Evolutionary conservation across 2,888 invertebrate species (phyloP).

Genomic region (Conops quadrifasciatus): DNA sequence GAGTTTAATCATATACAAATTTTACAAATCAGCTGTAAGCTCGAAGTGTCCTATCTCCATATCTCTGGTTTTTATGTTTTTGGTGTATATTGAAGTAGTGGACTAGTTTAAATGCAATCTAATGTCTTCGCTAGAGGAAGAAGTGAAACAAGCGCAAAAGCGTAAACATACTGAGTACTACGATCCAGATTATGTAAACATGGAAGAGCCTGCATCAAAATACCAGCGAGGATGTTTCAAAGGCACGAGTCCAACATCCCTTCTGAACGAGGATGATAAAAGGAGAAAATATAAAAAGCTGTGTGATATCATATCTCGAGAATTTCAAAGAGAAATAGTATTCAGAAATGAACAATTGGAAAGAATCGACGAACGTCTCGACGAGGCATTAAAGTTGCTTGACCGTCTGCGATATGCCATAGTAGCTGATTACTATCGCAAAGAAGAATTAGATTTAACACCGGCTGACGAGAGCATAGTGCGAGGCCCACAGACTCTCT

Average conservation of each 20-base stretch:
- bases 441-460: slow-evolving; percentile 66
- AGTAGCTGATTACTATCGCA: slow-evolving; percentile 71
- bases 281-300: slow-evolving; percentile 64
- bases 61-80: too few species aligned
- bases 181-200: slow-evolving; percentile 69
- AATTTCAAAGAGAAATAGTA: slow-evolving; percentile 77
- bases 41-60: too few species aligned
- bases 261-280: not conserved
- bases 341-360: slow-evolving; percentile 76
- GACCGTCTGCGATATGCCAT: slow-evolving; percentile 70
- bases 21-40: too few species aligned
- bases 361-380: slow-evolving; percentile 74
- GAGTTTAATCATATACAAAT: too few species aligned
- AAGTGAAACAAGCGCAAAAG: slow-evolving; percentile 51
- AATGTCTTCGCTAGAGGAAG: not conserved
- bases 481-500: slow-evolving; percentile 53
- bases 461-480: slow-evolving; percentile 57
- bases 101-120: not conserved
- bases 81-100: not conserved
- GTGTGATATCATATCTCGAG: slow-evolving; percentile 72
- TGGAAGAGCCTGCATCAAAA: slow-evolving; percentile 4
- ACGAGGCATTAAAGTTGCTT: slow-evolving; percentile 69
- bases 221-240: slow-evolving; percentile 11
- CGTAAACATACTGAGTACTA: slow-evolving; percentile 67
- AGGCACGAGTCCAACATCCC: not conserved